Base-by-base conservation (phyloP, 1,140 invertebrate genomes). In the Hermetia illucens region DNA sequence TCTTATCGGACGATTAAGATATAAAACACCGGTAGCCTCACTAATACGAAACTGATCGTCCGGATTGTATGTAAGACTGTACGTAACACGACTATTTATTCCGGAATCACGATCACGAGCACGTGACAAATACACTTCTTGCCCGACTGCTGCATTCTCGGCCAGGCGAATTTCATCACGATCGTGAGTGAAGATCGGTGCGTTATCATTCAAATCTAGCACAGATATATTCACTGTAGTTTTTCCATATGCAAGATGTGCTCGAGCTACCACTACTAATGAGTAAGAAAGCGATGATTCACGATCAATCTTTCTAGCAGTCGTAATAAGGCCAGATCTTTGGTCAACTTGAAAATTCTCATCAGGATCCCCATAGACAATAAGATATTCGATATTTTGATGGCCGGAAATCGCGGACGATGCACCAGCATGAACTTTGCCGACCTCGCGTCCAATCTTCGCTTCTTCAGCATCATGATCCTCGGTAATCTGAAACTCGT, bases 171-270 rank as follows among this genome's bases (percentile, higher is more conserved):
- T 74, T 51, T 84, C 77, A 43, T 85, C 79, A 40, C 76, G 77
- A 29, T 78, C 77, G 44, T 74, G 70, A 8, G 75, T 68, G 57
- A 95, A 95, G 36, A 72, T 66, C 1, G 92, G 91, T 24, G 77
- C 72, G 61, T 92, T 91, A 59, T 97, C 92, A 56, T 97, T 96
- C 3, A 90, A 66, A 63, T 96, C 91, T n/a, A 80, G 60, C 1
- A 98, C 66, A 1, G 76, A 75, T 27, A 98, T 75, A 43, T 81
- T 82, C 0, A 93, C 82, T 9, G 61, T 65, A 20, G 76, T 80
- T 45, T 75, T 72, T 1, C 79, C 82, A 49, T 75, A 82, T 0
- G 77, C 70, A 9, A 76, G 55, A 16, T 39, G 69, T 65, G 46
- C 58, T 58, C 71, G 70, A 0, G 88, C 91, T 13, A 81, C 69